A percentile compares a stretch with the other conserved stretches of the same genome.
These are phyloP conservation scores for Lumbricus terrestris DNA, from an alignment of 2,888 invertebrate genomes.

Conservation along the genomic window DNA sequence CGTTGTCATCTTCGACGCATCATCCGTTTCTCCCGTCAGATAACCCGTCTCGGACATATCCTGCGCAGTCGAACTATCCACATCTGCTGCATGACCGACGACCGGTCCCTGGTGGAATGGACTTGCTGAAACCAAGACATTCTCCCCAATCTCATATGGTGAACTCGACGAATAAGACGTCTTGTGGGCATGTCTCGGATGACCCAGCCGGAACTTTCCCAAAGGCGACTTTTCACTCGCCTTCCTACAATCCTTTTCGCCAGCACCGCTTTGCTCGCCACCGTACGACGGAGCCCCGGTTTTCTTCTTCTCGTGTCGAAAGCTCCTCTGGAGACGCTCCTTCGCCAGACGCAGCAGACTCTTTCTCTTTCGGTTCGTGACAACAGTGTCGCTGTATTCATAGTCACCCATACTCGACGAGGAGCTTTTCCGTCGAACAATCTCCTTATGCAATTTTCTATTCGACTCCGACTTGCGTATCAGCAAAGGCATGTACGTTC, in stretches of 20 bases:
- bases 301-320: constrained; percentile 29
- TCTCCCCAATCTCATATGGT: neutral
- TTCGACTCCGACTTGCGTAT: constrained; percentile 12
- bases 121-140: neutral
- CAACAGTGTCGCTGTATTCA: constrained; percentile 34
- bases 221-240: neutral
- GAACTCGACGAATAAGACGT: neutral
- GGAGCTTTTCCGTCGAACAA: constrained; percentile 20
- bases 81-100: neutral
- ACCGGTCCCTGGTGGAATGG: neutral
- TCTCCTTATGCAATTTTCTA: neutral
- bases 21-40: constrained; percentile 12
- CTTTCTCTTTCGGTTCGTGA: constrained; percentile 37
- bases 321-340: constrained; percentile 39
- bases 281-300: neutral
- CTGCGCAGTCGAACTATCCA: neutral
- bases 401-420: constrained; percentile 38
- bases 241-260: neutral
- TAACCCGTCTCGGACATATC: constrained; percentile 8
- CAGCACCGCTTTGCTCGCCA: neutral
- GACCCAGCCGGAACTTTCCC: neutral
- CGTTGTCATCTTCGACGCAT: neutral
- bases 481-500: constrained; percentile 15
- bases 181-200: neutral
- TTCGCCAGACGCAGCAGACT: constrained; percentile 37